Conservation (phyloP, 2,797 vertebrate genomes). For the Lepilemur septentrionalis region DNA sequence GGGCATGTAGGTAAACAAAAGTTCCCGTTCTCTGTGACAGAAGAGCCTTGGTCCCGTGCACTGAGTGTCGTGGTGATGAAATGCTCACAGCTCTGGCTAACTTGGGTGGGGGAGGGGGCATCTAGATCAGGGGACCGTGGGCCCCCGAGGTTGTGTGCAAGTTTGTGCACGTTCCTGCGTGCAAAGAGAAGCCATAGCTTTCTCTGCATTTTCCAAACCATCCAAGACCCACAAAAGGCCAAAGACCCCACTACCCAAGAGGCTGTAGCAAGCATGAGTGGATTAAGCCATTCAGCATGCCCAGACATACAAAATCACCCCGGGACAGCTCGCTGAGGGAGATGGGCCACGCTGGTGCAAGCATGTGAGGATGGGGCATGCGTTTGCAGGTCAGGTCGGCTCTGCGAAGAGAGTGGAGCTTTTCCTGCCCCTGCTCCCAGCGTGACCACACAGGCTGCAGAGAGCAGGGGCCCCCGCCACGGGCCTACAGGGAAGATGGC, state of each 20-base stretch:
- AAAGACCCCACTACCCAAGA: neutral
- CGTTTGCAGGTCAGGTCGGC: neutral
- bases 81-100: neutral
- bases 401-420: neutral
- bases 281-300: neutral
- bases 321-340: neutral
- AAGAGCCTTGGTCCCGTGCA: neutral
- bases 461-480: neutral
- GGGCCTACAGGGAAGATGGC: slow-evolving; percentile 31
- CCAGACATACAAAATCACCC: neutral
- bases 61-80: neutral
- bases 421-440: neutral
- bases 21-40: neutral
- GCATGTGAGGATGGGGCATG: neutral
- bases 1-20: neutral
- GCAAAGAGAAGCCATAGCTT: neutral
- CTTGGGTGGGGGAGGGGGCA: too few relatives aligned
- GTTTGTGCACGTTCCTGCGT: neutral
- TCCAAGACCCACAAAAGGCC: neutral
- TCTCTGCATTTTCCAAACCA: neutral
- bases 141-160: neutral
- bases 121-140: neutral
- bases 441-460: slow-evolving; percentile 60
- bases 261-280: neutral
- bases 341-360: neutral